Evolutionary conservation across 2,113 vertebrate genomes (phyloP).

Genomic region (Pyxicephalus adspersus): DNA sequence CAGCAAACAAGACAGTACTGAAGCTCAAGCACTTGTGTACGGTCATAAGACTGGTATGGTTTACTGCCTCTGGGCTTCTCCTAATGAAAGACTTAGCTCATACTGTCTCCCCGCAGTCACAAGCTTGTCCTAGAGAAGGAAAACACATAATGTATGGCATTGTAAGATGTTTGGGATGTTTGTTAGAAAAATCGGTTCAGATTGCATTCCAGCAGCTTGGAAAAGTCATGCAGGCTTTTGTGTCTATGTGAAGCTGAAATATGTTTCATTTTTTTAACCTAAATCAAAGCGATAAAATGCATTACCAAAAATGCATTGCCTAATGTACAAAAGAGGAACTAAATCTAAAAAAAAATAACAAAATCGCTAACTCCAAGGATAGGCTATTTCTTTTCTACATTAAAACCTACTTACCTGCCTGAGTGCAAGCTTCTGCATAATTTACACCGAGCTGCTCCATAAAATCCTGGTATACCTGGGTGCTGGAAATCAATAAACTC

Average conservation of each 20-base stretch:
- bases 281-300: no score
- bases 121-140: background rate
- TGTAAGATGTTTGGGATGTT: conserved; percentile 8
- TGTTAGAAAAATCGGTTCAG: background rate
- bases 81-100: conserved; percentile 41
- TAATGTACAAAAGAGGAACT: no score
- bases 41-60: conserved; percentile 40
- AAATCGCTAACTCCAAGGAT: no score
- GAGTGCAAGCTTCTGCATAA: no score
- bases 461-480: no score
- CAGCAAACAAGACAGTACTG: background rate
- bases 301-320: no score
- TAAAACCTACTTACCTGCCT: no score
- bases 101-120: conserved; percentile 24
- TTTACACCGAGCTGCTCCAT: no score
- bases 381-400: no score
- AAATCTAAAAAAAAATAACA: no score
- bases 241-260: background rate
- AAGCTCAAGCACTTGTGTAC: background rate
- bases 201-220: conserved; percentile 8
- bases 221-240: background rate
- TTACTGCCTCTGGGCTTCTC: conserved; percentile 35
- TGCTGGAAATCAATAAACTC: no score
- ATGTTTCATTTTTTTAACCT: background rate
- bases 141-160: conserved; percentile 20